These are phyloP conservation scores for Eueides isabella DNA, from an alignment of 1,140 invertebrate species.

Conservation along the genomic window DNA sequence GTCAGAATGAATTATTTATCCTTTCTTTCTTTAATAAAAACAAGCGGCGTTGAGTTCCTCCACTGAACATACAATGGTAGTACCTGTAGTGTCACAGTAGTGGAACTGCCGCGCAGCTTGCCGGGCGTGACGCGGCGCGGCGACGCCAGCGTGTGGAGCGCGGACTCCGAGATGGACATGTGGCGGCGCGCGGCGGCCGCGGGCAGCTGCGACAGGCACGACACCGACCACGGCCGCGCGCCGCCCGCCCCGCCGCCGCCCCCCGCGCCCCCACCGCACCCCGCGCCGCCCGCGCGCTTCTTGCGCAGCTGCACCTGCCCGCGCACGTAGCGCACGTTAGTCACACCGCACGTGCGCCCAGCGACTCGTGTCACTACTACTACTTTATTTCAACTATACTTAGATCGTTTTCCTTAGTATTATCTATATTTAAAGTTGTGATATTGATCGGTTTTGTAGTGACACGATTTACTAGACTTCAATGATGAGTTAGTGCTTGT, in stretches of 20 bases:
- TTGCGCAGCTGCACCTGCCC: conserved; percentile 79
- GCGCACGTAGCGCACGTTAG: conserved; percentile 52
- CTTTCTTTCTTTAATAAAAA: no score
- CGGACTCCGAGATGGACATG: conserved; percentile 92
- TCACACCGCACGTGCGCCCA: conserved; percentile 12
- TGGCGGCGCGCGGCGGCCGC: conserved; percentile 84
- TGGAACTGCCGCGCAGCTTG: conserved; percentile 75
- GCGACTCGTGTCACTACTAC: no score
- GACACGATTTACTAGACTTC: background rate
- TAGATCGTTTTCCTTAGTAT: no score
- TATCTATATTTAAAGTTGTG: no score
- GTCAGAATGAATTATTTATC: no score
- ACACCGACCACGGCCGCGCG: conserved; percentile 92
- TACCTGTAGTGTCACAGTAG: conserved; percentile 77
- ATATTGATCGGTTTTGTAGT: background rate
- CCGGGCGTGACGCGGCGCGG: conserved; percentile 69
- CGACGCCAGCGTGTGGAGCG: conserved; percentile 87
- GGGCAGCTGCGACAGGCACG: conserved; percentile 87
- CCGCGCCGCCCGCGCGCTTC: no score
- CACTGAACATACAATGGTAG: background rate
- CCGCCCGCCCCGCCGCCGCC: no score
- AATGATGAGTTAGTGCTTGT: background rate
- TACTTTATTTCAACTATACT: no score
- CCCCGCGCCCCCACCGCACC: no score
- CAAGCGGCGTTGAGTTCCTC: no score